phyloP scores from a whole-genome alignment of 30 jellyfish, hydroid and myxozoan species.

The Haliclystus octoradiatus region DNA sequence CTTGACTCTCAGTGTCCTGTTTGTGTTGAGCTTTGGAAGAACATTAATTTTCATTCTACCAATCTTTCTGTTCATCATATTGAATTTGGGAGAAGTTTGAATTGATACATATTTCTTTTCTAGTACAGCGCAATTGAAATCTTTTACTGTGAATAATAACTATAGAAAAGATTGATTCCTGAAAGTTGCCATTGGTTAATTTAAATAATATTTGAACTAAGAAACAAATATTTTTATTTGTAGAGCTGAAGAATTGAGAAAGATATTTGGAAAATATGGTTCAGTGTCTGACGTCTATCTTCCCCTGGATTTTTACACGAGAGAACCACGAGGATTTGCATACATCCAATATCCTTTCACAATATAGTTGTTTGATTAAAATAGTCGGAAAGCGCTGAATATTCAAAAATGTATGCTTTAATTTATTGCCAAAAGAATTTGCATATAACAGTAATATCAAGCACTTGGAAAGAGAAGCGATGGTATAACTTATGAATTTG shows the following conservation, averaged over 20 bases:
- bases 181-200: too few relatives aligned
- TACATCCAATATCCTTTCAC: conserved; percentile 88
- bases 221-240: not conserved
- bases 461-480: too few relatives aligned
- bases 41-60: not conserved
- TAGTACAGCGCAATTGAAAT: too few relatives aligned
- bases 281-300: conserved; percentile 81
- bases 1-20: not conserved
- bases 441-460: too few relatives aligned
- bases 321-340: conserved; percentile 93
- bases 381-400: too few relatives aligned
- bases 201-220: not conserved
- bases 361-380: too few relatives aligned
- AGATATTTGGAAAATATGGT: conserved; percentile 81
- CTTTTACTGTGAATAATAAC: too few relatives aligned
- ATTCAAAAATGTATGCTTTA: too few relatives aligned
- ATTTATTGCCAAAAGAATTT: too few relatives aligned
- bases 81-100: not conserved
- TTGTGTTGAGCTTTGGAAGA: not conserved
- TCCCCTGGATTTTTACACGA: conserved; percentile 92
- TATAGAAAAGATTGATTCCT: too few relatives aligned
- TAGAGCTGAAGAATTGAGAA: conserved; percentile 81
- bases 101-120: not conserved
- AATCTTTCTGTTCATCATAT: not conserved
- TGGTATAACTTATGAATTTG: too few relatives aligned